Percentiles rank a stretch among this genome's conserved stretches.
phyloP scores from a whole-genome alignment of 2,888 invertebrate genomes.

The Sarcophaga rosellei region DNA sequence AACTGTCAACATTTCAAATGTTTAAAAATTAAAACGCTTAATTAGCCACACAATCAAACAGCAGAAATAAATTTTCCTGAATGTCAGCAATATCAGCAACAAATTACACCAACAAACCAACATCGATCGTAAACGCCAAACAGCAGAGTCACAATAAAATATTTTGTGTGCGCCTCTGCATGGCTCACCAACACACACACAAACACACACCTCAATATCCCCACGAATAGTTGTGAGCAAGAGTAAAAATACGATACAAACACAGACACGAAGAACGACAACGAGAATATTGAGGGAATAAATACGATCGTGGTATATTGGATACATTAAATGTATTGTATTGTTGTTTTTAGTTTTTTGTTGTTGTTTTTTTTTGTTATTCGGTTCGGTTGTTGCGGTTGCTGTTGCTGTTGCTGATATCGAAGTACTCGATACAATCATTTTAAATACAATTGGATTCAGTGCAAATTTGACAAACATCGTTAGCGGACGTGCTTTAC shows the following conservation, averaged over 20 bases:
- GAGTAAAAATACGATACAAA: not conserved
- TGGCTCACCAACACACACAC: constrained; percentile 42
- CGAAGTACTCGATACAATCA: constrained; percentile 64
- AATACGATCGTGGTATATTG: constrained; percentile 37
- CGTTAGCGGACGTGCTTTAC: constrained; percentile 75
- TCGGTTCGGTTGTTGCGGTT: constrained; percentile 33
- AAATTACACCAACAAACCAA: constrained; percentile 38
- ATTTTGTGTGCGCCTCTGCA: constrained; percentile 60
- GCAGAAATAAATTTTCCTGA: not conserved
- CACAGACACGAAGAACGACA: not conserved
- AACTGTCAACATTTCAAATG: too few relatives aligned
- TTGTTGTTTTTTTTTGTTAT: constrained; percentile 6
- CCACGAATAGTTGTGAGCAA: too few relatives aligned
- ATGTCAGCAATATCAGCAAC: constrained; percentile 34
- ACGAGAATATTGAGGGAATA: constrained; percentile 27
- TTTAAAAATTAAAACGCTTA: constrained; percentile 7
- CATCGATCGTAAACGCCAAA: constrained; percentile 19
- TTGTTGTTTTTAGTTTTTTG: not conserved
- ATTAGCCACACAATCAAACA: not conserved
- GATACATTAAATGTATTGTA: constrained; percentile 35
- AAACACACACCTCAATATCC: not conserved
- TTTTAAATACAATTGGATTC: constrained; percentile 69
- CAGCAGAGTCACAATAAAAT: constrained; percentile 29
- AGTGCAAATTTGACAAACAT: constrained; percentile 77
- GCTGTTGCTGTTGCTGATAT: constrained; percentile 29